Evolutionary conservation across 2,113 vertebrate genomes (phyloP), one percentile per base, ranked within the genome.

Genomic region (Condylura cristata): DNA sequence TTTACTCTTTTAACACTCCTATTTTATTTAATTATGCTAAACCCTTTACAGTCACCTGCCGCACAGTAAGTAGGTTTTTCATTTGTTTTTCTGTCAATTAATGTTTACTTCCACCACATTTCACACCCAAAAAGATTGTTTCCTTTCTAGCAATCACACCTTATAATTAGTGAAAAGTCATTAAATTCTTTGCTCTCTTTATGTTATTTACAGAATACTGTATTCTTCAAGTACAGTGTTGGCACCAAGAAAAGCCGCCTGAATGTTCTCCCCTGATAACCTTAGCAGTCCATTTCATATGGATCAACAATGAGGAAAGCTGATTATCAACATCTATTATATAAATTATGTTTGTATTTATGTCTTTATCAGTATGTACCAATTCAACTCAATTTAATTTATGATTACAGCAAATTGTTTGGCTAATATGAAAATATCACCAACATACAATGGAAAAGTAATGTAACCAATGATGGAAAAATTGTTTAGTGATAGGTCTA

Each of bases 271-370:
- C n/a, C 63, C 39, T 71, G 68, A 83, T 63, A 91, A 74, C 5
- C n/a, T 72, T 51, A 80, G 34, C 26, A 26, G 6, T 85, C 32
- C 37, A 86, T 66, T 93, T 63, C 37, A 81, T 85, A 37, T 76
- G 78, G 4, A 87, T 92, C 37, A 79, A 18, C 91, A 94, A 93
- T 78, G 46, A 24, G 92, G 92, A 95, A 20, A 66, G 0, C 51
- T 76, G 37, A 51, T 79, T 51, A 87, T 12, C 80, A 17, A 79
- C 10, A 85, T 41, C 1, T 75, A 79, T 66, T 16, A 48, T 48
- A 48, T 48, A 48, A 48, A 48, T 48, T 48, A 48, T 48, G 9
- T 44, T 44, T 44, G 14, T 51, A 44, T 44, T 44, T 44, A 51
- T 51, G 17, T 53, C 51, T 53, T 16, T 53, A 76, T 39, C 39